A percentile compares a stretch with the other conserved stretches of the same genome.
phyloP scores from a whole-genome alignment of 2,888 invertebrate genomes.

The Archips crataeganus region DNA sequence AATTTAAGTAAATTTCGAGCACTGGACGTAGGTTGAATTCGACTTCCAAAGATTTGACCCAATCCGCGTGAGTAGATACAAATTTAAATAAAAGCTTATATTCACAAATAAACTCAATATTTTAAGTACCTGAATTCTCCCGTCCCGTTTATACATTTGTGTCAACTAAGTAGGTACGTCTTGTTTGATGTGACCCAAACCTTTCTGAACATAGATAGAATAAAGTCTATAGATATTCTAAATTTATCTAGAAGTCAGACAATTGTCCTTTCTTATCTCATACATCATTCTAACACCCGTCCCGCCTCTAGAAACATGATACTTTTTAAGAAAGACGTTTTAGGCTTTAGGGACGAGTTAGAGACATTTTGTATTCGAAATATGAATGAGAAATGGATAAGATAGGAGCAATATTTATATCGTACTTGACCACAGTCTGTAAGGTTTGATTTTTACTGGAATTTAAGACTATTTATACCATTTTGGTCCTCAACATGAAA shows the following conservation, averaged over 20 bases:
- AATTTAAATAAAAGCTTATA: too few relatives aligned
- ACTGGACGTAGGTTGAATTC: too few relatives aligned
- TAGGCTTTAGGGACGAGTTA: constrained; percentile 7
- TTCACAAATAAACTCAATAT: background rate
- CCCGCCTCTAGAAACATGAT: constrained; percentile 2
- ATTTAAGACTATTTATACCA: too few relatives aligned
- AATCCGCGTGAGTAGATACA: too few relatives aligned
- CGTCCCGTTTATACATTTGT: background rate
- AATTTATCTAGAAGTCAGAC: constrained; percentile 13
- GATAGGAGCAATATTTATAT: background rate
- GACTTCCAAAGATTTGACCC: too few relatives aligned
- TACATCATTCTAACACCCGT: constrained; percentile 25
- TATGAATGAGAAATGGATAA: constrained; percentile 4
- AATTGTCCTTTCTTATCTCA: constrained; percentile 8
- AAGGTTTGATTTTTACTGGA: background rate
- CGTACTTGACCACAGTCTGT: background rate
- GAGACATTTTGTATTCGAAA: constrained; percentile 12
- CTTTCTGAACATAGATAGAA: constrained; percentile 19
- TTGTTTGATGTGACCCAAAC: background rate
- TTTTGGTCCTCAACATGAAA: background rate
- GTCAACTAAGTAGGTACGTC: background rate
- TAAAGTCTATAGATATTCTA: constrained; percentile 20
- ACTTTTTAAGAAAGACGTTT: constrained; percentile 20
- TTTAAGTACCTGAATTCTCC: background rate
- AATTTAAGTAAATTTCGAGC: too few relatives aligned